Conservation (phyloP, 2,113 vertebrate genomes). For the Engraulis encrasicolus region DNA sequence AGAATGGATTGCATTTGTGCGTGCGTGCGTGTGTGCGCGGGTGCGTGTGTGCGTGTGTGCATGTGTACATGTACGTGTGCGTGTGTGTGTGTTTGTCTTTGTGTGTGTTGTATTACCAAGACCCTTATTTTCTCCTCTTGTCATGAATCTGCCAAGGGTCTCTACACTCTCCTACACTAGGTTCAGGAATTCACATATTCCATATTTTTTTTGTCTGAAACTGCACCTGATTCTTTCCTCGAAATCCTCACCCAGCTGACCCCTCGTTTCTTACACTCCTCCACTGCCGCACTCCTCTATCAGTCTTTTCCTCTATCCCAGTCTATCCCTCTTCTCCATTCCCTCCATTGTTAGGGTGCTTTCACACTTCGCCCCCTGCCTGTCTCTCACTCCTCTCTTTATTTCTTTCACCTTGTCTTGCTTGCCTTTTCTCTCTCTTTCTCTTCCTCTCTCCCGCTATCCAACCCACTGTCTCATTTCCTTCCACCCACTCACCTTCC, state of each 20-base stretch:
- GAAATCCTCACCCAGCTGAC: not conserved
- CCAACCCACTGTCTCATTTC: not conserved
- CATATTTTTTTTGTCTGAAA: not conserved
- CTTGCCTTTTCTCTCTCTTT: too few species aligned
- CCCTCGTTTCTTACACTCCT: not conserved
- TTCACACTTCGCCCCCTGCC: too few species aligned
- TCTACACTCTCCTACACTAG: not conserved
- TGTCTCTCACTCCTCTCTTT: too few species aligned
- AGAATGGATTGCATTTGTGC: not conserved
- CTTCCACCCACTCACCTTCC: too few species aligned
- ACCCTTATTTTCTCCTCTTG: not conserved
- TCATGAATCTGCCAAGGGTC: not conserved
- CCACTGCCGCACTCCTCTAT: not conserved
- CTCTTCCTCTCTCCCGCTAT: not conserved
- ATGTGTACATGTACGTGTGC: not conserved
- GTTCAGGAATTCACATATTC: not conserved
- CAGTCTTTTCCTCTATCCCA: not conserved
- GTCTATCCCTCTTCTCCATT: not conserved
- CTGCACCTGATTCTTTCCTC: not conserved
- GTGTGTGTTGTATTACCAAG: not conserved
- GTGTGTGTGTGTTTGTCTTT: not conserved
- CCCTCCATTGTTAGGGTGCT: too few species aligned
- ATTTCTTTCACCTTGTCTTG: too few species aligned
- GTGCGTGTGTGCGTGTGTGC: too few species aligned
- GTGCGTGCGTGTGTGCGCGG: not conserved